Base-by-base conservation (phyloP, 2,113 vertebrate species). In the Ochotona curzoniae region DNA sequence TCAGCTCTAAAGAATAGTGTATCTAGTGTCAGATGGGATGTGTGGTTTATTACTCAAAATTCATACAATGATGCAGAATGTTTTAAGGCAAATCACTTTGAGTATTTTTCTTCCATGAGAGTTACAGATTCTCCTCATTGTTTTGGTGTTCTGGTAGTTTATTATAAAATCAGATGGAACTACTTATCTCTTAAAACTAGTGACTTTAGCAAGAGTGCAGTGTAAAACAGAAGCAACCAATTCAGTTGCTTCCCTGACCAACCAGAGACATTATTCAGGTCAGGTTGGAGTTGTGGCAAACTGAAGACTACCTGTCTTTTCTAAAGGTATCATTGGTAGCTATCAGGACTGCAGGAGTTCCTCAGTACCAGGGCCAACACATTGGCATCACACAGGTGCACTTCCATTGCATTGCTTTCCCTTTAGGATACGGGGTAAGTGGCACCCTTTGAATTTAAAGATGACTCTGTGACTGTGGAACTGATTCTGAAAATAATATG, bases 361-460 rank as follows among this genome's bases (percentile, higher is more conserved):
- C 25, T 85, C 30, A 84, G 0, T 63, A 76, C 7, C 3, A 49
- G 8, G 5, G 0, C 4, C 14, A n/a, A 30, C 32, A 70, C n/a
- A 32, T 44, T 35, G 70, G 11, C 69, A 54, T 47, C 8, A 61
- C 11, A 51, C 21, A 35, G 2, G 23, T 38, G 49, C 28, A 76
- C 57, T 79, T 74, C 21, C 20, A 63, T 30, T 54, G 57, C 12
- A n/a, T 61, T 66, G 57, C 64, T 82, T 89, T 91, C 20, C 69
- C 61, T 78, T 83, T 35, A 18, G 12, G 6, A 79, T 35, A 20
- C 20, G 54, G 66, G 5, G 15, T 35, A 83, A 79, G 23, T 25
- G 35, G 38, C 82, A 0, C 13, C 51, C 17, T 91, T 79, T 89
- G 63, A 84, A 32, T 79, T 66, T 87, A 5, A 70, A 81, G 70